phyloP scores from a whole-genome alignment of 2,888 invertebrate species.

The Neoaliturus tenellus region DNA sequence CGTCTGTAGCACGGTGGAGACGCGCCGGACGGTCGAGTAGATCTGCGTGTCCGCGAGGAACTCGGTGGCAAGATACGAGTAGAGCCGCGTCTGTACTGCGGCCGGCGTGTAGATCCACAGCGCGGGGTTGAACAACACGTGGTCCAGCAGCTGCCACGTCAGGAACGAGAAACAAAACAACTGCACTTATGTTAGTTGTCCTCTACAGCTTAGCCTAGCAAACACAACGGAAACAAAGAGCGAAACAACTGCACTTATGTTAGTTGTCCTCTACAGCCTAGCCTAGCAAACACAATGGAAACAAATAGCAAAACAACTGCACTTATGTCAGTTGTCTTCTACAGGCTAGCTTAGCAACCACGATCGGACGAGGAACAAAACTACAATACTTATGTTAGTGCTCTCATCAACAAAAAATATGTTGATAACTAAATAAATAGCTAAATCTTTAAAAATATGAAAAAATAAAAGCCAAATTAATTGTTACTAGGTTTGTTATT shows the following conservation, averaged over 20 bases:
- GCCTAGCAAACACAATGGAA: too few relatives aligned
- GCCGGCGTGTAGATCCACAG: constrained; percentile 99
- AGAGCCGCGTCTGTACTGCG: constrained; percentile 95
- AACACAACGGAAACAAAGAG: neutral
- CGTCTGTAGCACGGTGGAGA: constrained; percentile 98
- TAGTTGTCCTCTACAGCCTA: too few relatives aligned
- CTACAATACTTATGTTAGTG: too few relatives aligned
- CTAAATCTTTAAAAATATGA: too few relatives aligned
- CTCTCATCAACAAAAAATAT: too few relatives aligned
- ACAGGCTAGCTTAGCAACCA: constrained; percentile 61
- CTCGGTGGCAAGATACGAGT: constrained; percentile 99
- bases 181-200: constrained; percentile 68
- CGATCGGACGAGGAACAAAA: too few relatives aligned
- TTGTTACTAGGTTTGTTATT: too few relatives aligned
- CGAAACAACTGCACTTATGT: too few relatives aligned
- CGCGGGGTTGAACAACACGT: constrained; percentile 99
- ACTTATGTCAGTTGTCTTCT: constrained; percentile 60
- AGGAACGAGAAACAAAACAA: constrained; percentile 92
- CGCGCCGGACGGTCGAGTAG: constrained; percentile 96
- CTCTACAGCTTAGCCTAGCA: constrained; percentile 61
- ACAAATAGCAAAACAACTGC: constrained; percentile 86
- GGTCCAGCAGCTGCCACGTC: constrained; percentile 98
- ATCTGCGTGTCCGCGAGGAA: constrained; percentile 98
- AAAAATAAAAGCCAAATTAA: too few relatives aligned
- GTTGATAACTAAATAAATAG: too few relatives aligned